Base-by-base conservation (phyloP, 2,888 invertebrate genomes). In the Ecdyonurus torrentis region DNA sequence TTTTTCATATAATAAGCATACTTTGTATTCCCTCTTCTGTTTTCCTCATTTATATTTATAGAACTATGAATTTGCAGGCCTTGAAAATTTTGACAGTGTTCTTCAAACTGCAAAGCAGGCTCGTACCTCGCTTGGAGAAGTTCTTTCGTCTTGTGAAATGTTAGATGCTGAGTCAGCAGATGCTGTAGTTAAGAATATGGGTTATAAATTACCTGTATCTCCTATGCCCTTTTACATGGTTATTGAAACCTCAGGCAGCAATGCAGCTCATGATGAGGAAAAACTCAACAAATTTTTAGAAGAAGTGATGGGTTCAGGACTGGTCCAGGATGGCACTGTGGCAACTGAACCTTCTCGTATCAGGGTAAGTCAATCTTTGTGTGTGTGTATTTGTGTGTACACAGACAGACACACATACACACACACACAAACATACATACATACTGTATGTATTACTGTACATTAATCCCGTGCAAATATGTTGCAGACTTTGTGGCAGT, bases 131-230 rank as follows among this genome's bases (percentile, higher is more conserved):
- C 76, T 96, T 15, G 90, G 88, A 1, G 97, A 98, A 78, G 90
- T 95, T 67, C 74, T 99, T 53, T 96, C 97, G 2, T 93, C 97
- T 0, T 97, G 92, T 76, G 99, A 99, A 78, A 83, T 98, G 80
- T 87, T 98, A 65, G 98, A 99, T 74, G 78, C 78, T 15, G 75
- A 76, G 55, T 83, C 91, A 0, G 78, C 97, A 70, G 80, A 80
- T n/a, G 79, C 83, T 52, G 83, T 85, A 0, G 78, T 81, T 1
- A 73, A 78, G 58, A 82, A 87, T 71, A 79, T 84, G 61, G 79
- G 81, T 10, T 68, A 87, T 50, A 78, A 77, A 71, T 74, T 76
- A 15, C 63, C 63, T 20, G 59, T 63, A 1, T 52, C 59, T 18
- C 52, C 69, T 20, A 66, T 67, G 72, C 87, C 89, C 1, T 93